Percentiles rank a stretch among this genome's conserved stretches.
Evolutionary conservation across 1,140 invertebrate species (phyloP).

Genomic region (Aradophagus sp.): DNA sequence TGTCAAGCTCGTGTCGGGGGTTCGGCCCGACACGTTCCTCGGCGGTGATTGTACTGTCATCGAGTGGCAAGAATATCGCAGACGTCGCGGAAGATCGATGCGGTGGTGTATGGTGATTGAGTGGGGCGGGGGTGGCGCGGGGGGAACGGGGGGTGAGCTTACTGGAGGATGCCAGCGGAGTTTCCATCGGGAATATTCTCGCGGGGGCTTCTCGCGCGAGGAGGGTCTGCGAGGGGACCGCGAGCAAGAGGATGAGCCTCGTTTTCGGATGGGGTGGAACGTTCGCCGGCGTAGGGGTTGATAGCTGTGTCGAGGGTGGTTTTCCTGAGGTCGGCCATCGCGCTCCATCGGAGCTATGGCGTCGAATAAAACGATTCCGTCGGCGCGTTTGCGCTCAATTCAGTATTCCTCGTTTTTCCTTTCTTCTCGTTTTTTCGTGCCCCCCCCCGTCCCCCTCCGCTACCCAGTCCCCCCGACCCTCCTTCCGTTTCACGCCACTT

Average conservation of each 20-base stretch:
- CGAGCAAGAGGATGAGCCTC: slow-evolving; percentile 59
- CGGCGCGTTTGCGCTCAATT: slow-evolving; percentile 59
- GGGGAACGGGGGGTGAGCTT: slow-evolving; percentile 57
- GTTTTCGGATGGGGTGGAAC: slow-evolving; percentile 64
- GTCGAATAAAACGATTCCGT: slow-evolving; percentile 63
- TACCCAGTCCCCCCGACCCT: too few species aligned
- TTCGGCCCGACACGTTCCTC: slow-evolving; percentile 9
- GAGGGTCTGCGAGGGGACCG: slow-evolving; percentile 40
- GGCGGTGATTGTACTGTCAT: slow-evolving; percentile 45
- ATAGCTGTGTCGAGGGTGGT: slow-evolving; percentile 69
- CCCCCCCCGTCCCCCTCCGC: too few species aligned
- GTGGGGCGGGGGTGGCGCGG: slow-evolving; percentile 43
- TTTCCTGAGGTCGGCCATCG: slow-evolving; percentile 73
- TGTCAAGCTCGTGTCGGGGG: too few species aligned
- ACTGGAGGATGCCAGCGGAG: slow-evolving; percentile 56
- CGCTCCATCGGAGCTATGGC: slow-evolving; percentile 71
- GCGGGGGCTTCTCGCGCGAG: slow-evolving; percentile 62
- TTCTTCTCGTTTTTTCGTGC: too few species aligned
- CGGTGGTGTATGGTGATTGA: slow-evolving; percentile 24
- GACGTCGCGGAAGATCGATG: slow-evolving; percentile 53
- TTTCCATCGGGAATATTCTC: slow-evolving; percentile 67
- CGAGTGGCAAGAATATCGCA: slow-evolving; percentile 48
- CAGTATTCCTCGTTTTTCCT: too few species aligned
- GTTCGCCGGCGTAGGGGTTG: slow-evolving; percentile 61
- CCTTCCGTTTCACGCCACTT: slow-evolving; percentile 54